phyloP scores from a whole-genome alignment of 2,888 invertebrate genomes.

The Phyllotreta cruciferae region DNA sequence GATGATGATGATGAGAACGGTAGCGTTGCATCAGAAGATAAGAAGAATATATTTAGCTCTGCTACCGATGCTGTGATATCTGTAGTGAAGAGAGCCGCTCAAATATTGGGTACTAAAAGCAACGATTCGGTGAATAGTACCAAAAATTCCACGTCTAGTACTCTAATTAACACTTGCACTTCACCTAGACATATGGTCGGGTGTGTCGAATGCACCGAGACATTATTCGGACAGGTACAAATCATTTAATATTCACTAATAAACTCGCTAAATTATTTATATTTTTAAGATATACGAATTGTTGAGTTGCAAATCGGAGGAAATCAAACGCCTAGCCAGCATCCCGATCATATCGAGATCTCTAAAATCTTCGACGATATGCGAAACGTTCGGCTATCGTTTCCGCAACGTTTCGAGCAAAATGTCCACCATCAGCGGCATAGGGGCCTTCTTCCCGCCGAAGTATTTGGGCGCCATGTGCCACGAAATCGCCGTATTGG shows the following conservation, averaged over 20 bases:
- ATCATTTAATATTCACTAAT: background rate
- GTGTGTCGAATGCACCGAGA: constrained; percentile 77
- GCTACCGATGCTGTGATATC: constrained; percentile 91
- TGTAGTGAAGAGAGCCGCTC: constrained; percentile 90
- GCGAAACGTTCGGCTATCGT: constrained; percentile 69
- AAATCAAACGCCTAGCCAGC: constrained; percentile 68
- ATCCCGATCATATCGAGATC: constrained; percentile 68
- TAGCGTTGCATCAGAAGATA: constrained; percentile 39
- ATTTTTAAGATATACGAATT: constrained; percentile 69
- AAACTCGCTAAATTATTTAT: constrained; percentile 41
- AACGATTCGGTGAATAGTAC: constrained; percentile 61
- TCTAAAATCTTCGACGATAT: constrained; percentile 68
- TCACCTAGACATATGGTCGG: constrained; percentile 77
- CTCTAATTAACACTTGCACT: constrained; percentile 65
- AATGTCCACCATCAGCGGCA: constrained; percentile 1
- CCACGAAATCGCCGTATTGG: constrained; percentile 74
- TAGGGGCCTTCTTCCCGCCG: constrained; percentile 69
- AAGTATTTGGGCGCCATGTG: constrained; percentile 80
- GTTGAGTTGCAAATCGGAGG: constrained; percentile 72
- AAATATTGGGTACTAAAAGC: constrained; percentile 78
- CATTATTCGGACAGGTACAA: constrained; percentile 64
- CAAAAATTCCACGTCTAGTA: constrained; percentile 64
- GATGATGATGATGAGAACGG: constrained; percentile 42
- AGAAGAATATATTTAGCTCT: constrained; percentile 81
- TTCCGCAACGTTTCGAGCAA: constrained; percentile 60